Base-by-base conservation (phyloP, 1,140 invertebrate species). In the Acromyrmex echinatior region DNA sequence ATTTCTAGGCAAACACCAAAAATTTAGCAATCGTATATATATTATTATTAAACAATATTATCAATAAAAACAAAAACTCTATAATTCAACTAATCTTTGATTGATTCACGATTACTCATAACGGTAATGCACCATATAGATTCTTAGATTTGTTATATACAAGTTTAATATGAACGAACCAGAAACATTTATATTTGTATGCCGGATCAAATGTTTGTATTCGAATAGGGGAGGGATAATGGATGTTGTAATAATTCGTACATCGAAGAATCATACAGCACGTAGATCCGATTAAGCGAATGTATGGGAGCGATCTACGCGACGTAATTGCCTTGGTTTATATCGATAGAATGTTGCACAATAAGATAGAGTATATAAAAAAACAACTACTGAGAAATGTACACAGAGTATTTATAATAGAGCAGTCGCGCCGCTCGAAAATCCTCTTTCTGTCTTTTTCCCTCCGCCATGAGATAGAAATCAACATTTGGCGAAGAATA, bases 321-420 rank as follows among this genome's bases (percentile, higher is more conserved):
- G 76, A 73, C 76, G 62, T 63, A 88, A 91, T 81, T 51, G 60
- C 62, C 58, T 58, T 28, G 49, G 58, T 73, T 87, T 88, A 90
- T 56, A 87, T 81, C 58, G 78, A 89, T 80, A 88, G 10, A 68
- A 45, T 88, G 88, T 91, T 90, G 92, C 63, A 88, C 70, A 79
- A n/a, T 91, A 90, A 92, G 89, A 81, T 87, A 86, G 65, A 68
- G 87, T 91, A 91, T 45, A 86, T 92, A 91, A 89, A 88, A 91
- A 91, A 92, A 91, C 31, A 71, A 62, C 85, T 92, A 90, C 86
- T 92, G 86, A 89, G 78, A 88, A 86, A 91, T 93, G 77, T 92
- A 90, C 85, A 91, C 78, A 91, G 87, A 92, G 86, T 93, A 90
- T 91, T 92, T 93, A 88, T 91, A 86, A 65, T 66, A 45, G 45